phyloP scores from a whole-genome alignment of 1,140 invertebrate genomes.

The Rhagoletis pomonella region DNA sequence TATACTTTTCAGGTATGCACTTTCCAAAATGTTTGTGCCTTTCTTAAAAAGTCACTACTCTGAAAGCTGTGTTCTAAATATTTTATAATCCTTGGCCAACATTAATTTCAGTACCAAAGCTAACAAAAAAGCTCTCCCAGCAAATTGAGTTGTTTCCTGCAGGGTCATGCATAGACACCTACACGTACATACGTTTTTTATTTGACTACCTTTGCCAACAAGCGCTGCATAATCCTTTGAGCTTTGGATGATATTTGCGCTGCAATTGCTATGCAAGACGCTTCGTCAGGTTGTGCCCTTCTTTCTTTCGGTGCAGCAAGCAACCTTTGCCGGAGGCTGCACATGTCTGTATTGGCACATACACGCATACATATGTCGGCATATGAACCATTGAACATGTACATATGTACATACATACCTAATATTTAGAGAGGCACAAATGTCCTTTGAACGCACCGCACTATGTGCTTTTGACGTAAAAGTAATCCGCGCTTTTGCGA shows the following conservation, averaged over 20 bases:
- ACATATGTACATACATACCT: no score
- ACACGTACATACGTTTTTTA: not conserved
- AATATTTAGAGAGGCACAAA: not conserved
- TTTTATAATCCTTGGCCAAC: no score
- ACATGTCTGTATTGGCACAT: not conserved
- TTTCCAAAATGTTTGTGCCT: no score
- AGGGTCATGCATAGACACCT: not conserved
- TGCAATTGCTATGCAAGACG: slow-evolving; percentile 1
- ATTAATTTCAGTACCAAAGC: no score
- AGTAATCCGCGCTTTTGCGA: not conserved
- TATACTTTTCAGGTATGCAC: no score
- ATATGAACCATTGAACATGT: not conserved
- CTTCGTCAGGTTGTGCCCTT: not conserved
- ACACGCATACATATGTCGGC: not conserved
- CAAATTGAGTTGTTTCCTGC: no score
- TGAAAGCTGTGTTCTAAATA: no score
- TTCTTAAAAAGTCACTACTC: no score
- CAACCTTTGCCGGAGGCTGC: not conserved
- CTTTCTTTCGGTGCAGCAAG: not conserved
- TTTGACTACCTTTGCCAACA: not conserved
- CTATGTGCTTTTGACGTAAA: not conserved
- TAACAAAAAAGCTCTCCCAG: no score
- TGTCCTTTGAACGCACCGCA: not conserved
- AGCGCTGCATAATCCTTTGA: slow-evolving; percentile 17
- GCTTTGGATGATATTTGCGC: slow-evolving; percentile 7